These are phyloP conservation scores for Acestrorhynchus altus DNA, from an alignment of 2,797 vertebrate genomes.

Conservation along the genomic window DNA sequence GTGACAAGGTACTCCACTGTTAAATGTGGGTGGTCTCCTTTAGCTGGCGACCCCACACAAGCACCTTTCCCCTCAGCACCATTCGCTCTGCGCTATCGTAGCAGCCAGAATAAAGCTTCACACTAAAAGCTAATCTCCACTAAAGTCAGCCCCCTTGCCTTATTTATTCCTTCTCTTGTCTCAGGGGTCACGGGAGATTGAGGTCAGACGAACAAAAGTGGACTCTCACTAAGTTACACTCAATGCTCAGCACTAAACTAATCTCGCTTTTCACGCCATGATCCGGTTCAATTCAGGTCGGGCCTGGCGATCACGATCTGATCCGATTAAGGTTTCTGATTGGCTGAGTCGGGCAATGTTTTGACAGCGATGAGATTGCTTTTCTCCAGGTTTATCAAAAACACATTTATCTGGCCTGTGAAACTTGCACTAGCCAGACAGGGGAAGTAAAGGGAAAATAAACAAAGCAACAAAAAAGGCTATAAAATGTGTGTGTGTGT, in stretches of 20 bases:
- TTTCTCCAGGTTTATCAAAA: conserved; percentile 54
- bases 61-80: conserved; percentile 15
- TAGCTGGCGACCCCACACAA: conserved; percentile 36
- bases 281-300: conserved; percentile 34
- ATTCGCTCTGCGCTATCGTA: conserved; percentile 14
- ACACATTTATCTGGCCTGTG: conserved; percentile 50
- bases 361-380: conserved; percentile 55
- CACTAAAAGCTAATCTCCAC: conserved; percentile 40
- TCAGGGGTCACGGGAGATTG: conserved; percentile 25
- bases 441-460: conserved; percentile 47
- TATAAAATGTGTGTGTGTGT: conserved; percentile 1
- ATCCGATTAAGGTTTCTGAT: conserved; percentile 44
- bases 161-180: conserved; percentile 24
- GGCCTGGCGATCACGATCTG: conserved; percentile 20
- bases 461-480: conserved; percentile 45
- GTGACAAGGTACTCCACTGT: conserved; percentile 42
- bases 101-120: conserved; percentile 38
- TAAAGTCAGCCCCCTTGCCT: conserved; percentile 26
- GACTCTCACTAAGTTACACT: conserved; percentile 13
- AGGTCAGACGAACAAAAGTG: conserved; percentile 17
- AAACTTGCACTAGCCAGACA: conserved; percentile 39
- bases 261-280: not conserved
- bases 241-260: conserved; percentile 15
- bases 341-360: conserved; percentile 42
- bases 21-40: conserved; percentile 51